phyloP scores from a whole-genome alignment of 2,797 vertebrate genomes.

The Eulemur rubriventer region DNA sequence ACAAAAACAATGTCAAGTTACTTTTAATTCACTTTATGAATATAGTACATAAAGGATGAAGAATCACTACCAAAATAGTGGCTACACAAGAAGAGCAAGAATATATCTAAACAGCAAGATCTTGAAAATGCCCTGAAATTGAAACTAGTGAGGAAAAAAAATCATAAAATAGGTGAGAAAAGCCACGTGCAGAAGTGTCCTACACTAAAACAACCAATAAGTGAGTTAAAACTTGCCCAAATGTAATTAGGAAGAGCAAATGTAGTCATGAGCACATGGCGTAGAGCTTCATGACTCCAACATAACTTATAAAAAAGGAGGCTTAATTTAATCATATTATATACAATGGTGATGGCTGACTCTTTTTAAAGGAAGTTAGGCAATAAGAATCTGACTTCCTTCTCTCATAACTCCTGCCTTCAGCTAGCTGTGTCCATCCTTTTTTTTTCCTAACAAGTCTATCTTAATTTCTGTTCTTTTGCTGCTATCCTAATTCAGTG shows the following conservation, averaged over 20 bases:
- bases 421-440: not conserved
- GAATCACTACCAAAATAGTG: conserved; percentile 1
- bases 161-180: not conserved
- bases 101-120: not conserved
- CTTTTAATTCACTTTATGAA: conserved; percentile 40
- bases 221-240: not conserved
- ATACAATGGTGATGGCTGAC: not conserved
- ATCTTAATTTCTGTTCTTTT: conserved; percentile 15
- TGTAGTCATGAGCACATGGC: not conserved
- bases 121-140: not conserved
- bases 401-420: not conserved
- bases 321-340: not conserved
- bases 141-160: conserved; percentile 4
- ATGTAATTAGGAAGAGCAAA: not conserved
- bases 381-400: not conserved
- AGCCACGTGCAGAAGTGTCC: not conserved
- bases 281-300: not conserved
- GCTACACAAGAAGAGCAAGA: not conserved
- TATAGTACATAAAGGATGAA: not conserved
- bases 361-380: conserved; percentile 11
- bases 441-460: not conserved
- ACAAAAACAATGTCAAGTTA: conserved; percentile 44
- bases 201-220: not conserved
- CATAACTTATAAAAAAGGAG: not conserved
- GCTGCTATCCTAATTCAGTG: not conserved